These are phyloP conservation scores for Carterocephalus palaemon DNA, from an alignment of 2,888 invertebrate genomes.

Conservation along the genomic window DNA sequence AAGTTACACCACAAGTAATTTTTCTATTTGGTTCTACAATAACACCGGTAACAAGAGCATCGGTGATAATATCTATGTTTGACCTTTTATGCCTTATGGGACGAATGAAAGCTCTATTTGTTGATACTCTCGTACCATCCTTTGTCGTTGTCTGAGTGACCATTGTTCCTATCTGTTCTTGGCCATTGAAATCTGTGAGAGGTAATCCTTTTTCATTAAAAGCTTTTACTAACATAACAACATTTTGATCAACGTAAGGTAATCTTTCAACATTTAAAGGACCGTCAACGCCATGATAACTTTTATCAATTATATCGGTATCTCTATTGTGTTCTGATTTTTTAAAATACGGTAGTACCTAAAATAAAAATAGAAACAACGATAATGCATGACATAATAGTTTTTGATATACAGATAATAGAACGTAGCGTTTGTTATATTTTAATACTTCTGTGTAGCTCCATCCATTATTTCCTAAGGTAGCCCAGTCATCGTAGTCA, in stretches of 20 bases:
- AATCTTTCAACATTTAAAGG: slow-evolving; percentile 81
- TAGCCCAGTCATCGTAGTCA: slow-evolving; percentile 84
- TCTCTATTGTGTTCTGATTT: slow-evolving; percentile 81
- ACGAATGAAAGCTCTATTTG: slow-evolving; percentile 81
- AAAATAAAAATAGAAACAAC: slow-evolving; percentile 32
- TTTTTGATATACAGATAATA: neutral
- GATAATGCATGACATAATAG: neutral
- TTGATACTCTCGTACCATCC: slow-evolving; percentile 78
- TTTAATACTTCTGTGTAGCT: slow-evolving; percentile 71
- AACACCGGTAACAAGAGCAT: slow-evolving; percentile 75
- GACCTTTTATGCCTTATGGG: slow-evolving; percentile 76
- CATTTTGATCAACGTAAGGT: slow-evolving; percentile 78
- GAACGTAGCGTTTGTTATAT: slow-evolving; percentile 6
- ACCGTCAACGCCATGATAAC: slow-evolving; percentile 79
- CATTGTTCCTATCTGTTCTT: slow-evolving; percentile 79
- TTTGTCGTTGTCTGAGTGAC: slow-evolving; percentile 78
- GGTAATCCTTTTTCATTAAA: slow-evolving; percentile 80
- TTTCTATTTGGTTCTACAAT: slow-evolving; percentile 65
- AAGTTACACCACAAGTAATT: slow-evolving; percentile 51
- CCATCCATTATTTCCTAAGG: slow-evolving; percentile 81
- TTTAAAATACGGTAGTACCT: slow-evolving; percentile 82
- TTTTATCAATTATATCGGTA: slow-evolving; percentile 59
- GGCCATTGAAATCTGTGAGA: slow-evolving; percentile 77
- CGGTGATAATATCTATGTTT: slow-evolving; percentile 69
- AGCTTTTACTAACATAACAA: slow-evolving; percentile 72